These are phyloP conservation scores for Odontothrips loti DNA, from an alignment of 2,888 invertebrate species.

Conservation along the genomic window DNA sequence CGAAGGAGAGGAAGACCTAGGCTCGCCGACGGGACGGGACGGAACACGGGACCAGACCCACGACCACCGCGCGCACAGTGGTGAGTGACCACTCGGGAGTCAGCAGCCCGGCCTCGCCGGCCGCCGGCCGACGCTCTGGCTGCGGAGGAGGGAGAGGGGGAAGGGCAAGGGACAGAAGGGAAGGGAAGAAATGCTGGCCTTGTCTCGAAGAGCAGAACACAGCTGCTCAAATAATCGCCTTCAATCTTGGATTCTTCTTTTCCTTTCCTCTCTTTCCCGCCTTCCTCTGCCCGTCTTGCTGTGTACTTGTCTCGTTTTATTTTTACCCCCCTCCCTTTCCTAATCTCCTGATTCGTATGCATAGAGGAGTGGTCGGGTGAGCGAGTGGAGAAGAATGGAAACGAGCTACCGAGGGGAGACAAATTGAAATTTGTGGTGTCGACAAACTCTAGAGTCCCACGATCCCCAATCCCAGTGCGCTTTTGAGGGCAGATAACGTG, in stretches of 20 bases:
- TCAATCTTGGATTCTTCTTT: neutral
- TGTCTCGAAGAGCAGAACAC: neutral
- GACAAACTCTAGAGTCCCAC: too few species aligned
- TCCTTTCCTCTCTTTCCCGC: neutral
- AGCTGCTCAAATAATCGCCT: conserved; percentile 15
- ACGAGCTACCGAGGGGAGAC: too few species aligned
- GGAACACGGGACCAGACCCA: conserved; percentile 28
- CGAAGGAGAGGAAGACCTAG: neutral
- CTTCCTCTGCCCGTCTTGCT: neutral
- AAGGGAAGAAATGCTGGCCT: neutral
- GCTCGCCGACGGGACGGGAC: conserved; percentile 23
- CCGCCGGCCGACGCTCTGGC: neutral
- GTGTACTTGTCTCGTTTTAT: conserved; percentile 35
- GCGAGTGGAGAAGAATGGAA: too few species aligned
- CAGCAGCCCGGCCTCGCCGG: neutral
- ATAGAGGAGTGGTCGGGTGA: too few species aligned
- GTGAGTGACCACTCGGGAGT: conserved; percentile 31
- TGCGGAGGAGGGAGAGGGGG: conserved; percentile 22
- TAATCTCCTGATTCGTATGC: too few species aligned
- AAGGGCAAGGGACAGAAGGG: neutral
- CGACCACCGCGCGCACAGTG: conserved; percentile 14
- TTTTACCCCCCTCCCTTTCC: conserved; percentile 25
- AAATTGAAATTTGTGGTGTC: too few species aligned
- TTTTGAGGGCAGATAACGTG: too few species aligned
- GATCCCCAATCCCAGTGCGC: too few species aligned